phyloP scores from a whole-genome alignment of 2,888 invertebrate species.

The Branchipolynoe longqiensis region DNA sequence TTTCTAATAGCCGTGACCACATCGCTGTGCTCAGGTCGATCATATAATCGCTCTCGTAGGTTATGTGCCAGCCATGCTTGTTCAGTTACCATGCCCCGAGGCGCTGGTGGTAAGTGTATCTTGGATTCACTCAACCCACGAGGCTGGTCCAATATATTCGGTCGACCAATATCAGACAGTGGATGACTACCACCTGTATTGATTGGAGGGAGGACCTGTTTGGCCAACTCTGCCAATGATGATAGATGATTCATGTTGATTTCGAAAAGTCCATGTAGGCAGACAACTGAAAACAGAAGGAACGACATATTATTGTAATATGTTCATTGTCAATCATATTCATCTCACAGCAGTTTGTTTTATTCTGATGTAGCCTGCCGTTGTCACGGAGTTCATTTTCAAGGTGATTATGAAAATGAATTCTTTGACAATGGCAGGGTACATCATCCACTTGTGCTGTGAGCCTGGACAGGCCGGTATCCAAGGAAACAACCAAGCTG shows the following conservation, averaged over 20 bases:
- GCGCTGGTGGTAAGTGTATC: neutral
- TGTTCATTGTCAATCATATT: too few relatives aligned
- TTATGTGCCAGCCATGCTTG: neutral
- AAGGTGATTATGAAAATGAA: neutral
- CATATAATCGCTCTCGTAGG: conserved; percentile 53
- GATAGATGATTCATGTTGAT: conserved; percentile 10
- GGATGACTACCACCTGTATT: neutral
- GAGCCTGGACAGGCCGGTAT: too few relatives aligned
- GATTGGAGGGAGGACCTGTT: neutral
- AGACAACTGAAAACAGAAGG: neutral
- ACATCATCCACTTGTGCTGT: neutral
- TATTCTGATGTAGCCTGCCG: too few relatives aligned
- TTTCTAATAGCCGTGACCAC: conserved; percentile 46
- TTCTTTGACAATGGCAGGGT: neutral
- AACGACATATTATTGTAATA: neutral
- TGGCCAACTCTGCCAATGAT: conserved; percentile 13
- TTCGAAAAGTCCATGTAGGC: neutral
- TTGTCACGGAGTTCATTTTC: neutral
- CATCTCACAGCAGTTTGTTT: too few relatives aligned
- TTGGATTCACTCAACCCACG: neutral
- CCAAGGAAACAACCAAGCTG: too few relatives aligned
- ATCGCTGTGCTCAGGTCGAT: conserved; percentile 58
- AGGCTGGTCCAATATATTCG: neutral
- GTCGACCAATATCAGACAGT: conserved; percentile 4
- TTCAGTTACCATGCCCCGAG: neutral